Evolutionary conservation across 2,888 invertebrate genomes (phyloP).

Genomic region (Timandra comae): DNA sequence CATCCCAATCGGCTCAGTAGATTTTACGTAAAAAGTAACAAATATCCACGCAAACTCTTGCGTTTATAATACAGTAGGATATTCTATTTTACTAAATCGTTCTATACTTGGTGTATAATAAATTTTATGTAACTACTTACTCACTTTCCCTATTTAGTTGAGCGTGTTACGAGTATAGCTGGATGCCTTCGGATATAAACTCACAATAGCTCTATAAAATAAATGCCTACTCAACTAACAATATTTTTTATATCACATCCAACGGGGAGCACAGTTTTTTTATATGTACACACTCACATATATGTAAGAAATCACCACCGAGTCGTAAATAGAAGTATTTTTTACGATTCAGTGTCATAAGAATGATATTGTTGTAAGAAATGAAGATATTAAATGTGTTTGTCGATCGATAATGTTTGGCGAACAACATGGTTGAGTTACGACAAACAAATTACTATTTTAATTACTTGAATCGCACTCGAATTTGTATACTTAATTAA

Average conservation of each 20-base stretch:
- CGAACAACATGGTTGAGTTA: too few species aligned
- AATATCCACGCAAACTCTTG: too few species aligned
- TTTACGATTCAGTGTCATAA: conserved; percentile 23
- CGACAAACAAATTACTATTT: too few species aligned
- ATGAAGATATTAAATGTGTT: conserved; percentile 20
- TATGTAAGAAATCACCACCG: conserved; percentile 18
- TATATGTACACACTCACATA: conserved; percentile 1
- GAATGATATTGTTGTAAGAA: conserved; percentile 21
- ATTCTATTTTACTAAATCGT: too few species aligned
- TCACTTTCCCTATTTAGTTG: conserved; percentile 17
- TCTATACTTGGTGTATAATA: conserved; percentile 14
- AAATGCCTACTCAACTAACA: conserved; percentile 45
- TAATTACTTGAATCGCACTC: too few species aligned
- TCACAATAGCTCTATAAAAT: conserved; percentile 44
- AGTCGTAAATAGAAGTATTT: conserved; percentile 21
- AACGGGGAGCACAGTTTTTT: conserved; percentile 12
- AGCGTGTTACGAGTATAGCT: conserved; percentile 13
- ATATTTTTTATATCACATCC: conserved; percentile 38
- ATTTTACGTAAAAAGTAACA: too few species aligned
- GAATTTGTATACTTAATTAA: too few species aligned
- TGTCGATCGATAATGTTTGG: conserved; percentile 10
- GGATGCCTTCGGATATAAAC: conserved; percentile 29
- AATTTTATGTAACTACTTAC: conserved; percentile 16
- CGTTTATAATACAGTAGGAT: too few species aligned
- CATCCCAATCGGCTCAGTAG: too few species aligned